Base-by-base conservation (phyloP, 2,888 invertebrate genomes). In the Lasius fuliginosus region DNA sequence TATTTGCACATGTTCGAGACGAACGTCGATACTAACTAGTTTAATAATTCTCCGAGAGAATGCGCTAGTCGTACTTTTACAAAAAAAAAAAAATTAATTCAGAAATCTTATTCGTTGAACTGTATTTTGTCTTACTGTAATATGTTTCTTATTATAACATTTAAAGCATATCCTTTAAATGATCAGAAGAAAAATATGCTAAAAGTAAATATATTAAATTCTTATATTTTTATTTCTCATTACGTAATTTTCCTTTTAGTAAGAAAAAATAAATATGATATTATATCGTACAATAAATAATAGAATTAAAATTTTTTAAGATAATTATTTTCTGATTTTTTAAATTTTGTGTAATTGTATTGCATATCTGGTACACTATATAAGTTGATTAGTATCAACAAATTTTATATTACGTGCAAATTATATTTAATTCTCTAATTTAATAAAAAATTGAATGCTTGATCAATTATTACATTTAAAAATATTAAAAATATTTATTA, bases 31-130 rank as follows among this genome's bases (percentile, higher is more conserved):
- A n/a, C n/a, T n/a, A 53, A 53, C 53, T 53, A 53, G n/a, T 53
- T n/a, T 53, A 53, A 53, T 53, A 53, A 53, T 53, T 53, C n/a
- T 53, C 53, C n/a, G 8, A 53, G 53, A 53, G 53, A 53, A 53
- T 53, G 53, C 53, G 53, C 53, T 53, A 53, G 53, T 53, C n/a
- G 53, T 53, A n/a, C 53, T 53, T n/a, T 53, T n/a, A 2, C 8
- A 36, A n/a, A 53, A n/a, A 53, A 53, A n/a, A 53, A 53, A 53
- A n/a, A 53, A 49, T 18, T 15, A 53, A 53, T n/a, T n/a, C n/a
- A 23, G 8, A 2, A 3, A n/a, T n/a, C n/a, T 53, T 3, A 53
- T 49, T 49, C 5, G 18, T 49, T 5, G 18, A 5, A 18, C 0
- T 49, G 18, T 18, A 53, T 53, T 53, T 53, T 53, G 18, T 2